Evolutionary conservation across 1,140 invertebrate species (phyloP).

Genomic region (Ridgeia piscesae): DNA sequence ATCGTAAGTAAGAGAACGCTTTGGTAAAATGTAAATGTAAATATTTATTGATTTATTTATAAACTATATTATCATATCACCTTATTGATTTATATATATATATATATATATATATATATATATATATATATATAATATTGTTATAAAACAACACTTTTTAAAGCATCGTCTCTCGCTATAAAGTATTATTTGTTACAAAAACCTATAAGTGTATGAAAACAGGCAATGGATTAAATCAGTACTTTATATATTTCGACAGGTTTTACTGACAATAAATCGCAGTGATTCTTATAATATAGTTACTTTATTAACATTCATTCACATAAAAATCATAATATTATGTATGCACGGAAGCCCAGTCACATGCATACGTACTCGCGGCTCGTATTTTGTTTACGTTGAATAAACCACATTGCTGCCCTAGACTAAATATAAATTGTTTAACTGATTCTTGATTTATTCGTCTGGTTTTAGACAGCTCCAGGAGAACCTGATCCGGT

Average conservation of each 20-base stretch:
- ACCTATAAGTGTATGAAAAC: background rate
- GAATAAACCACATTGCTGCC: background rate
- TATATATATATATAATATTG: no score
- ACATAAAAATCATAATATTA: no score
- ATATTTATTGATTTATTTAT: no score
- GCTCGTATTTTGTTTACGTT: background rate
- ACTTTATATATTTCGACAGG: background rate
- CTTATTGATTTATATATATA: no score
- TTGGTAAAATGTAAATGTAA: no score
- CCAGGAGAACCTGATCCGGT: conserved; percentile 72
- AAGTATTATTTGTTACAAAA: no score
- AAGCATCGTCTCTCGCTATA: no score
- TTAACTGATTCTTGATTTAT: background rate
- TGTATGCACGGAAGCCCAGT: background rate
- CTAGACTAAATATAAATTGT: background rate
- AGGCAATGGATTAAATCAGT: background rate
- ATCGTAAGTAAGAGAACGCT: conserved; percentile 61
- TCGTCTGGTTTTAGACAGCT: conserved; percentile 61
- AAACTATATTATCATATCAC: conserved; percentile 22
- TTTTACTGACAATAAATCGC: background rate
- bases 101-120: no score
- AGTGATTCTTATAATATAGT: background rate
- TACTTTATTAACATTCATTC: background rate
- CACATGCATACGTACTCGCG: background rate
- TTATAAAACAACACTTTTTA: no score